These are phyloP conservation scores for Dendrolimus pini DNA, from an alignment of 2,888 invertebrate species.

Conservation along the genomic window DNA sequence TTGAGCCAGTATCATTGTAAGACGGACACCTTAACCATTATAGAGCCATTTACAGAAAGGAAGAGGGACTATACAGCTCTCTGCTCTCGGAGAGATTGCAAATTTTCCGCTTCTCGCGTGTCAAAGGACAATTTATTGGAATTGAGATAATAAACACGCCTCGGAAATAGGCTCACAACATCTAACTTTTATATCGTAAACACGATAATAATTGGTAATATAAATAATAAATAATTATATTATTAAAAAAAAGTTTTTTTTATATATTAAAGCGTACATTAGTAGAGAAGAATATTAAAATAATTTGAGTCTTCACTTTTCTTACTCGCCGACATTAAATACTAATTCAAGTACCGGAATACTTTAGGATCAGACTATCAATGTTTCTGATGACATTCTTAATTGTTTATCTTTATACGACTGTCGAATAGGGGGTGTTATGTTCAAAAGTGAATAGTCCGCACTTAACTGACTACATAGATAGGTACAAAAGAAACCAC, in stretches of 20 bases:
- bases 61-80: conserved; percentile 46
- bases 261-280: background rate
- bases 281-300: background rate
- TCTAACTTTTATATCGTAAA: too few species aligned
- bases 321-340: too few species aligned
- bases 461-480: too few species aligned
- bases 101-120: conserved; percentile 66
- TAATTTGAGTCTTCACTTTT: conserved; percentile 1
- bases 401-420: too few species aligned
- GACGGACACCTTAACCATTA: conserved; percentile 61
- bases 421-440: too few species aligned
- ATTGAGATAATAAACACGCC: conserved; percentile 62
- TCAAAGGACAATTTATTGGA: conserved; percentile 68
- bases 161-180: conserved; percentile 34
- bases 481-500: too few species aligned
- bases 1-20: conserved; percentile 55
- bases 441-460: too few species aligned
- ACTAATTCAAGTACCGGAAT: too few species aligned
- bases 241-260: background rate
- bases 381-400: too few species aligned
- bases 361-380: too few species aligned
- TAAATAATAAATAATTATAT: too few species aligned
- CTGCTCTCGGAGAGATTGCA: conserved; percentile 50
- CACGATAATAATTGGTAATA: too few species aligned
- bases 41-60: conserved; percentile 65